Evolutionary conservation across 2,797 vertebrate species (phyloP), one percentile per base, ranked within the genome.

Genomic region (Atherinosoma microstoma): DNA sequence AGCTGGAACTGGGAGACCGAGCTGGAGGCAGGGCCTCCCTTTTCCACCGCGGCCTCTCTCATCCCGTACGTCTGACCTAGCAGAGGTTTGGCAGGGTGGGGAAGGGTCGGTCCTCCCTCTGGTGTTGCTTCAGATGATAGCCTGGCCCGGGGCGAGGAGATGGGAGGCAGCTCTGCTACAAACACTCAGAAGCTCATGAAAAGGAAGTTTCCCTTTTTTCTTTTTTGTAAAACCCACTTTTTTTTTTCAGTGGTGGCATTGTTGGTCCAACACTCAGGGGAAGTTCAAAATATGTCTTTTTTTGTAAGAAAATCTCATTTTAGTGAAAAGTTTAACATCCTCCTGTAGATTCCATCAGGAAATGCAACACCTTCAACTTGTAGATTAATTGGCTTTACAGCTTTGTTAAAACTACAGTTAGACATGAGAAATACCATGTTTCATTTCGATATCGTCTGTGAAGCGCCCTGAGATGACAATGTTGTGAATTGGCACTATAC

Each of bases 91-190:
- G 64, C 36, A 69, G 78, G 80, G 79, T 67, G 69, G 63, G 82
- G 64, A 42, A 74, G 78, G 79, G 76, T 71, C 74, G 76, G 72
- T 59, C 82, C 72, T 80, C 70, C 78, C 86, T 84, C 84, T 76
- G 78, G 84, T 91, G 88, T 91, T 90, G 89, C 87, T 73, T 81
- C 83, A 92, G 89, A 91, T 90, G 85, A 92, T 91, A 84, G 88
- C 79, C 84, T 80, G 74, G 89, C 91, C 88, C 30, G 66, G 73
- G 90, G 91, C 91, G 70, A 89, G 87, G 82, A 75, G 73, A 80
- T 74, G 68, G 67, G 78, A 90, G 42, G 76, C 75, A 66, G 85
- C 83, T 70, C 60, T 36, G 72, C 85, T 85, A 82, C 79, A 78
- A 79, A 70, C 78, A 79, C 73, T 80, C 71, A 61, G 86, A 69